Evolutionary conservation across 2,113 vertebrate genomes (phyloP).

Genomic region (Odobenus rosmarus): DNA sequence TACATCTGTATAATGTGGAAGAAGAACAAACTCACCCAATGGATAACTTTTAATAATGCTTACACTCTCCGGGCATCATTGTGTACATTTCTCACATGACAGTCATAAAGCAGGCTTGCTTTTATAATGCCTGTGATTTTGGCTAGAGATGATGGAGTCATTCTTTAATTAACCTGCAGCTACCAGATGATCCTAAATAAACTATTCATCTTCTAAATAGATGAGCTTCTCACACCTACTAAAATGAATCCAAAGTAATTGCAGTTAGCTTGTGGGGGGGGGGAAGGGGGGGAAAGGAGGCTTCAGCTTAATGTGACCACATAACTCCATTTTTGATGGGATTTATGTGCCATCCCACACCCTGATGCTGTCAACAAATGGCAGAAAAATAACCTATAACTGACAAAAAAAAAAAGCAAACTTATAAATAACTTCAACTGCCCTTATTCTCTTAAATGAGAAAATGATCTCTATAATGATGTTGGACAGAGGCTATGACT

Average conservation of each 20-base stretch:
- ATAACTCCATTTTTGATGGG: slow-evolving; percentile 74
- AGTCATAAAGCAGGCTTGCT: not conserved
- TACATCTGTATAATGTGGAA: not conserved
- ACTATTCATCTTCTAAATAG: slow-evolving; percentile 72
- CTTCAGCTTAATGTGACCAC: slow-evolving; percentile 66
- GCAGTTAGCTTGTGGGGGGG: slow-evolving; percentile 57
- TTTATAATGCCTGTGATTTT: not conserved
- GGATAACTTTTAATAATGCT: not conserved
- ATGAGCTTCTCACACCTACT: slow-evolving; percentile 66
- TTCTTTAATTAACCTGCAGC: slow-evolving; percentile 75
- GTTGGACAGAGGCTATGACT: not conserved
- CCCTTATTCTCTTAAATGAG: not conserved
- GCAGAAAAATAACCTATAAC: slow-evolving; percentile 35
- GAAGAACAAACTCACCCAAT: not conserved
- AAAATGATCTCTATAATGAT: not conserved
- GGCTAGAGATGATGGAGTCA: slow-evolving; percentile 27
- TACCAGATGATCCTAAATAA: slow-evolving; percentile 74
- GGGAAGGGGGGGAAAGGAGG: fast-evolving
- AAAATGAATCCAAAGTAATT: slow-evolving; percentile 75
- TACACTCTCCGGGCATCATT: not conserved
- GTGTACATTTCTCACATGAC: not conserved
- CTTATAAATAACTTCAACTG: not conserved
- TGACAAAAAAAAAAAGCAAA: slow-evolving; percentile 36
- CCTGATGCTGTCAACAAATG: not conserved
- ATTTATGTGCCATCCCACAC: not conserved